Conservation (phyloP, 2,888 invertebrate genomes). For the Phaonia tiefii region DNA sequence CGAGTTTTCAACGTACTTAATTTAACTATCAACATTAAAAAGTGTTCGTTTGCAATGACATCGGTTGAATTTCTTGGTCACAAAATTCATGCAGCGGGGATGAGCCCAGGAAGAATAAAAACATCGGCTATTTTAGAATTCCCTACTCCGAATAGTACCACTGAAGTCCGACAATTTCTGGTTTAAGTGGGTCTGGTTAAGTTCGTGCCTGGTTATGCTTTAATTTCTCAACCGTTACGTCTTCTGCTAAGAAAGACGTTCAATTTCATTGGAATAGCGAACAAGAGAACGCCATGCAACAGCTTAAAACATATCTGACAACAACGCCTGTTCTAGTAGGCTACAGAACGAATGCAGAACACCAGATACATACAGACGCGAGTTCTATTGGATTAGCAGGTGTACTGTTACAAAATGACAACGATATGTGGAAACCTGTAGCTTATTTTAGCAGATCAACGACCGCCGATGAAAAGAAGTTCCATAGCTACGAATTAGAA, state of each 20-base stretch:
- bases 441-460: constrained; percentile 62
- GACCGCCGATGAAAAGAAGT: constrained; percentile 44
- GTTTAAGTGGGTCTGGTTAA: no score
- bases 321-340: constrained; percentile 22
- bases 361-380: constrained; percentile 62
- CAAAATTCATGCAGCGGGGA: no score
- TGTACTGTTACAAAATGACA: constrained; percentile 21
- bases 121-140: no score
- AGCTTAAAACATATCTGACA: not conserved
- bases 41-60: constrained; percentile 56
- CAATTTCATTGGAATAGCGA: constrained; percentile 32
- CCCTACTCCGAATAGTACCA: no score
- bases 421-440: constrained; percentile 47
- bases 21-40: constrained; percentile 30
- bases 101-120: no score
- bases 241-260: constrained; percentile 23
- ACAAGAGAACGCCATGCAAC: constrained; percentile 24
- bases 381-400: constrained; percentile 42
- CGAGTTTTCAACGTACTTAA: no score
- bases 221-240: no score
- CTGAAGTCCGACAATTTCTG: no score
- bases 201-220: no score
- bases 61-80: no score
- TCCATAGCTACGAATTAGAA: constrained; percentile 64
- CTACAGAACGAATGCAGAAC: not conserved